phyloP scores from a whole-genome alignment of 2,113 vertebrate species.

The Pontoporia blainvillei region DNA sequence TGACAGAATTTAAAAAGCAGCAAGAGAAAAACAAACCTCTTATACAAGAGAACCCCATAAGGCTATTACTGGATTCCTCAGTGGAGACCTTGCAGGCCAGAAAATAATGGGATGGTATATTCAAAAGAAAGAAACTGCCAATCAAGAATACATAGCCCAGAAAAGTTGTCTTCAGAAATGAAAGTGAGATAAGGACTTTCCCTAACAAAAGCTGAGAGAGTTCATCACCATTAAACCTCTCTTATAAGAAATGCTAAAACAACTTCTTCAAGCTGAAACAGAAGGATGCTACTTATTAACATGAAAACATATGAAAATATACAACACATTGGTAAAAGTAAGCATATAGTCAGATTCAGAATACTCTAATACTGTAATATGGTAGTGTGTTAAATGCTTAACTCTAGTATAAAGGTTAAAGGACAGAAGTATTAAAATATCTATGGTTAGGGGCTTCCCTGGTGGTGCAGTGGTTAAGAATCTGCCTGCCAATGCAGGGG shows the following conservation, averaged over 20 bases:
- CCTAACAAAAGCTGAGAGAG: background rate
- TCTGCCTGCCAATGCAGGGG: background rate
- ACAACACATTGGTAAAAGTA: background rate
- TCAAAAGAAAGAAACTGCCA: background rate
- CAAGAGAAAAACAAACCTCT: background rate
- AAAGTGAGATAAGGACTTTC: background rate
- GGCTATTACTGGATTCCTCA: background rate
- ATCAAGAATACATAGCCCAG: background rate
- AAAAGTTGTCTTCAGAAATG: background rate
- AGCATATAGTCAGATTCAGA: background rate
- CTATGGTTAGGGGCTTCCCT: background rate
- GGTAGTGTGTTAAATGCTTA: background rate
- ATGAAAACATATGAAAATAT: background rate
- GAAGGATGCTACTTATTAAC: background rate
- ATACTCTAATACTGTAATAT: background rate
- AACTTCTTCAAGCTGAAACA: background rate
- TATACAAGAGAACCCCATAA: background rate
- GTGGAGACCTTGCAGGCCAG: background rate
- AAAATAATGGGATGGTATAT: background rate
- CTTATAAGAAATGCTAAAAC: background rate
- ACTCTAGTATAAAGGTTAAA: background rate
- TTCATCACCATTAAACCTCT: background rate
- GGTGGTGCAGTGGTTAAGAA: background rate
- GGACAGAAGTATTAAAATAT: too few relatives aligned
- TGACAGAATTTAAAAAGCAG: background rate